Evolutionary conservation across 2,113 vertebrate species (phyloP), one percentile per base, ranked within the genome.

Genomic region (Emydura subglobosa): DNA sequence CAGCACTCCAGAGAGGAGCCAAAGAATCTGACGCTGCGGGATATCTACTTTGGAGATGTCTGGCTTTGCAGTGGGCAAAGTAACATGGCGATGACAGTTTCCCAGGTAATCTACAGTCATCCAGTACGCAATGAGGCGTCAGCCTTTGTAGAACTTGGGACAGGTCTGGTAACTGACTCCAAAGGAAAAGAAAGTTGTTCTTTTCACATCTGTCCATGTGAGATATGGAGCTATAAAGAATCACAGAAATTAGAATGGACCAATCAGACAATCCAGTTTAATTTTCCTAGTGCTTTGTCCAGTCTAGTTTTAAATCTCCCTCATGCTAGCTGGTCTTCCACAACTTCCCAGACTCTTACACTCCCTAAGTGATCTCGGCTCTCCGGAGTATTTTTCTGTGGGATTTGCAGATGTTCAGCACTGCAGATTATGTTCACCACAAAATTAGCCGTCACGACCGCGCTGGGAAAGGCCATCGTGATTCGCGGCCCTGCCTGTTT

Each of bases 1-100:
- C 96, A 98, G 88, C 91, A n/a, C 61, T 81, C 12, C 27, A 86
- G 6, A 47, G 51, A 65, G 19, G 17, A 5, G 11, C 57, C 83
- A 7, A 54, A 82, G 47, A 98, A 97, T 0, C 29, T 95, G 59
- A 96, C 79, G 0, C 93, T 99, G 93, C 93, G 7, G 9, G 98
- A 99, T 86, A 88, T 99, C 93, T 97, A 99, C 87, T 99, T 99
- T 87, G 99, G 99, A 74, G 99, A 99, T 1, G 95, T 99, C 85
- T 99, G 99, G 99, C 97, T 99, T 55, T 99, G 99, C 97, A 98
- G 99, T 5, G 99, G 99, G 4, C 99, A 99, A 90, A 99, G 99
- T 98, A 99, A 99, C 97, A 99, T 99, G 99, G 97, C 90, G 24
- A 99, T 99, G 97, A 97, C 98, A 0, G 97, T 98, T 7, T 97